Conservation (phyloP, 2,888 invertebrate species). For the Agriopis leucophaearia region DNA sequence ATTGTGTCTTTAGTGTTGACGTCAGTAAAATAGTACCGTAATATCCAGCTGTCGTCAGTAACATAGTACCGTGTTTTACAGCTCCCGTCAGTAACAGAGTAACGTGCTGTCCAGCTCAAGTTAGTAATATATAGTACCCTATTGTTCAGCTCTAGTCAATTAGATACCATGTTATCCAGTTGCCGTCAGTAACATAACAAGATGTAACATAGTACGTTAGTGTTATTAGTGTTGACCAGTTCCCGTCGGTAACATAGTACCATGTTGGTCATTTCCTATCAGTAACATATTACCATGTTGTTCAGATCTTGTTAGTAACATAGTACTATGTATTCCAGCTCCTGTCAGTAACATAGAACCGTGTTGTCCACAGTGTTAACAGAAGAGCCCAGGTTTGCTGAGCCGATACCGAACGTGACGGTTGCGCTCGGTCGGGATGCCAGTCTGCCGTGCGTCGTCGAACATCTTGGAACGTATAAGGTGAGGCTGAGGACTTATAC, state of each 20-base stretch:
- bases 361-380: slow-evolving; percentile 89
- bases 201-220: background rate
- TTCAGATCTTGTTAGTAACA: background rate
- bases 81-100: background rate
- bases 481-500: slow-evolving; percentile 70
- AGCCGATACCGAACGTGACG: slow-evolving; percentile 96
- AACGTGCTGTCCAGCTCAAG: background rate
- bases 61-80: slow-evolving; percentile 17
- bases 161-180: no score
- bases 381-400: slow-evolving; percentile 94
- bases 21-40: background rate
- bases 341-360: background rate
- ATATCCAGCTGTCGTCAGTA: background rate
- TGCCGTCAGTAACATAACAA: no score
- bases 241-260: background rate
- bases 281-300: background rate
- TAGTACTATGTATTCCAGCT: background rate
- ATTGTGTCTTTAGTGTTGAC: no score
- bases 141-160: slow-evolving; percentile 23
- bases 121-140: background rate
- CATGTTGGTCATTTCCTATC: slow-evolving; percentile 10
- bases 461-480: slow-evolving; percentile 95
- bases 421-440: slow-evolving; percentile 96
- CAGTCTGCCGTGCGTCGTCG: slow-evolving; percentile 95
- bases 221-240: background rate